Evolutionary conservation across 2,888 invertebrate species (phyloP).

Genomic region (Pyrgus malvae): DNA sequence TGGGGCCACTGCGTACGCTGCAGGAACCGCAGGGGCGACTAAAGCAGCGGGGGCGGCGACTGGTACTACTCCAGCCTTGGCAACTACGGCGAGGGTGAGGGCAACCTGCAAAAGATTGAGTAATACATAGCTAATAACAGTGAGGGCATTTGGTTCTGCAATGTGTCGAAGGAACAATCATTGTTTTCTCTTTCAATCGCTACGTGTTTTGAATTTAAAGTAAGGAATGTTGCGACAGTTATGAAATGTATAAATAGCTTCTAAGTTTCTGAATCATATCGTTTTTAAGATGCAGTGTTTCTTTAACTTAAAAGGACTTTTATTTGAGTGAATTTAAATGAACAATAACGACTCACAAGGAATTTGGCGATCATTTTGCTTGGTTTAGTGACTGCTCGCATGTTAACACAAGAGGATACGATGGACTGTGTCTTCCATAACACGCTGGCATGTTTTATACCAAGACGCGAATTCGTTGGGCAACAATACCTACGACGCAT

Average conservation of each 20-base stretch:
- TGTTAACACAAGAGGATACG: slow-evolving; percentile 52
- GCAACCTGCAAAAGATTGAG: slow-evolving; percentile 55
- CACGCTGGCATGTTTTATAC: slow-evolving; percentile 70
- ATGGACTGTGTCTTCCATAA: slow-evolving; percentile 69
- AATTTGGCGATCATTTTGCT: slow-evolving; percentile 80
- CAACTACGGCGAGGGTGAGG: slow-evolving; percentile 59
- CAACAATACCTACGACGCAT: slow-evolving; percentile 50
- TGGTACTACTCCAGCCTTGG: slow-evolving; percentile 60
- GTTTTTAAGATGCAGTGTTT: no score
- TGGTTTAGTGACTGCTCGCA: slow-evolving; percentile 72
- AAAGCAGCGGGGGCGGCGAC: slow-evolving; percentile 78
- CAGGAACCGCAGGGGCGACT: slow-evolving; percentile 76
- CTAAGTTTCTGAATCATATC: no score
- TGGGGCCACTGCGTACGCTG: slow-evolving; percentile 84
- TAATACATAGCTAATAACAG: not conserved
- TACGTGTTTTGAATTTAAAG: slow-evolving; percentile 9
- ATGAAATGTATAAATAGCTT: no score
- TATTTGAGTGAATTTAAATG: no score
- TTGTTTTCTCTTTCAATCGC: slow-evolving; percentile 1
- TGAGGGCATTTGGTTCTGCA: not conserved
- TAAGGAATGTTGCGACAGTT: no score
- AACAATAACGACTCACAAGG: slow-evolving; percentile 56
- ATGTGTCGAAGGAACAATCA: not conserved
- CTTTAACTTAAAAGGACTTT: no score
- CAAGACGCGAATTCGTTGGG: slow-evolving; percentile 59